These are phyloP conservation scores for Anguilla obscura DNA, from an alignment of 2,797 vertebrate genomes.

Conservation along the genomic window DNA sequence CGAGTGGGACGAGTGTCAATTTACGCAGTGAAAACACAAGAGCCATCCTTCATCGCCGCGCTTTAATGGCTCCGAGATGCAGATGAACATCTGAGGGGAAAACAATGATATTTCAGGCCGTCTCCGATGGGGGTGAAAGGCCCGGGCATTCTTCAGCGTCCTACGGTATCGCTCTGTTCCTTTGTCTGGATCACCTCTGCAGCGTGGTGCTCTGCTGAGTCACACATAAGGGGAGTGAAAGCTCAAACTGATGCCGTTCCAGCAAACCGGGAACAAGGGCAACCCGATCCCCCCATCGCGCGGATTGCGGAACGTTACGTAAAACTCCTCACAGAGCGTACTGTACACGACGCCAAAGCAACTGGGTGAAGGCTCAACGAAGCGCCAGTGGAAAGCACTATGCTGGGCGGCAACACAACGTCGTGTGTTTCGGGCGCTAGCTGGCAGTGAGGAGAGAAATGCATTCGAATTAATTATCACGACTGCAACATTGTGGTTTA, in stretches of 20 bases:
- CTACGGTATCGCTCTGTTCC: conserved; percentile 69
- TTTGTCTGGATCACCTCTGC: conserved; percentile 73
- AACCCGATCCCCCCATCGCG: not conserved
- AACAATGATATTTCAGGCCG: conserved; percentile 72
- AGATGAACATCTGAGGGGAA: conserved; percentile 71
- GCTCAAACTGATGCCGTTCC: conserved; percentile 53
- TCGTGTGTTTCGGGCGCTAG: not conserved
- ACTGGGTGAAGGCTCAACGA: not conserved
- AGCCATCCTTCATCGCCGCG: conserved; percentile 71
- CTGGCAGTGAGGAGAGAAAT: not conserved
- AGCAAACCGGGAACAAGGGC: conserved; percentile 63
- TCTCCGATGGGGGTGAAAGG: conserved; percentile 66
- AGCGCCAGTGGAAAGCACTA: not conserved
- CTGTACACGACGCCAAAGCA: not conserved
- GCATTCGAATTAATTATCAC: not conserved
- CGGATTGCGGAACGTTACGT: not conserved
- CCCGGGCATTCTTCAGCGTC: conserved; percentile 74
- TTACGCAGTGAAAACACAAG: conserved; percentile 71
- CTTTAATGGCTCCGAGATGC: conserved; percentile 77
- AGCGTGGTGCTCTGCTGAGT: conserved; percentile 53
- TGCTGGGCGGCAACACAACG: not conserved
- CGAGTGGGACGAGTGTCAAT: conserved; percentile 77
- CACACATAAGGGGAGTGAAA: conserved; percentile 44
- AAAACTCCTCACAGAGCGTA: not conserved
- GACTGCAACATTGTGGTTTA: not conserved